Conservation (phyloP, 2,888 invertebrate species). For the Pyralis farinalis region DNA sequence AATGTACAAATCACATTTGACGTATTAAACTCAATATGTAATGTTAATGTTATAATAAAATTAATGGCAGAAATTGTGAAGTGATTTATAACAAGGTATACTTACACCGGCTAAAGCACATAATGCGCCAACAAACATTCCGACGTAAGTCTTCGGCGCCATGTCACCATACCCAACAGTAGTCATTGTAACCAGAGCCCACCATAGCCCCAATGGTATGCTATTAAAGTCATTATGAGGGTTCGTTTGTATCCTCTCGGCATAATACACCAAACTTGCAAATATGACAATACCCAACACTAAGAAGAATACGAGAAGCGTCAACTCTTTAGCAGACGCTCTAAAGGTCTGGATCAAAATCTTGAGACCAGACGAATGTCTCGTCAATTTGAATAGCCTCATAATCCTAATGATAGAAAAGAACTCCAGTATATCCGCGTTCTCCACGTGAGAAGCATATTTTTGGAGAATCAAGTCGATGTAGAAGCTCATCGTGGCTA, state of each 20-base stretch:
- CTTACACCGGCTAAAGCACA: slow-evolving; percentile 98
- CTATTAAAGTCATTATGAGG: slow-evolving; percentile 98
- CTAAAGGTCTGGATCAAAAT: slow-evolving; percentile 99
- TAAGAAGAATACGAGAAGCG: slow-evolving; percentile 97
- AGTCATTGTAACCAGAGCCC: slow-evolving; percentile 99
- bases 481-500: slow-evolving; percentile 99
- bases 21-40: too few relatives aligned
- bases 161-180: slow-evolving; percentile 99
- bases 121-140: slow-evolving; percentile 98
- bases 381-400: slow-evolving; percentile 97
- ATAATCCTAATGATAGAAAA: slow-evolving; percentile 98
- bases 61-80: too few relatives aligned
- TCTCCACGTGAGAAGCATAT: slow-evolving; percentile 94
- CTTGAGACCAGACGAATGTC: slow-evolving; percentile 98
- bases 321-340: slow-evolving; percentile 97
- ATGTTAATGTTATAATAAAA: too few relatives aligned
- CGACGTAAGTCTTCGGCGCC: slow-evolving; percentile 98
- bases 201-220: slow-evolving; percentile 98
- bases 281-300: slow-evolving; percentile 99
- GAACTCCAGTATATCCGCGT: slow-evolving; percentile 98
- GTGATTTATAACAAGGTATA: too few relatives aligned
- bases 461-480: slow-evolving; percentile 94
- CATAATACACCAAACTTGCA: slow-evolving; percentile 98
- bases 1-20: too few relatives aligned
- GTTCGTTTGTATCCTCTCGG: slow-evolving; percentile 97